Conservation (phyloP, 2,888 invertebrate species). For the Noctuana brunneofusca region DNA sequence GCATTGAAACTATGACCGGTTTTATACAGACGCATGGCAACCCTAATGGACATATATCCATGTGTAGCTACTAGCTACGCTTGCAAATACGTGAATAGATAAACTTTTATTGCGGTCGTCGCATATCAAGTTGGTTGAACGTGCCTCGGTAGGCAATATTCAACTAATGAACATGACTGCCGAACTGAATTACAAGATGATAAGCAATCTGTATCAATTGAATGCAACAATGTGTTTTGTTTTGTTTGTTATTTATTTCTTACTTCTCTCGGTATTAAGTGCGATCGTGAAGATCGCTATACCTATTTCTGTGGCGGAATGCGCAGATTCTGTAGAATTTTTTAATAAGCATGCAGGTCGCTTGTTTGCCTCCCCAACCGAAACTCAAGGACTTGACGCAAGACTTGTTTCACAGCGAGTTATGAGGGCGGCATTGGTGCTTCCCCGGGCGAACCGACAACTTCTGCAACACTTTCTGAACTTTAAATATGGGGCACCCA, state of each 20-base stretch:
- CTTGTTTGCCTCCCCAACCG: too few species aligned
- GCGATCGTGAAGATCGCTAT: too few species aligned
- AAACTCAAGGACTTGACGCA: too few species aligned
- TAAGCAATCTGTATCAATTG: constrained; percentile 1
- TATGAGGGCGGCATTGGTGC: too few species aligned
- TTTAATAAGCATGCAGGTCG: too few species aligned
- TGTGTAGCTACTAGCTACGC: not conserved
- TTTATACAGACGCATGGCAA: not conserved
- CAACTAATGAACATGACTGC: constrained; percentile 12
- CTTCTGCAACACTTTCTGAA: too few species aligned
- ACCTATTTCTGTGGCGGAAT: too few species aligned
- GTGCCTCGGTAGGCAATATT: constrained; percentile 5
- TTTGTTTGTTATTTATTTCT: not conserved
- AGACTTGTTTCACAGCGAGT: too few species aligned
- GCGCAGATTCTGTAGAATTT: too few species aligned
- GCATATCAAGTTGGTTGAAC: constrained; percentile 7
- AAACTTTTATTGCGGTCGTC: constrained; percentile 11
- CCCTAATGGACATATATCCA: not conserved
- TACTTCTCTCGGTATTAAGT: too few species aligned
- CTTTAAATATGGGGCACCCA: too few species aligned
- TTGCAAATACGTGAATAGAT: constrained; percentile 11
- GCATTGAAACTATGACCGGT: not conserved
- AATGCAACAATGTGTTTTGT: not conserved
- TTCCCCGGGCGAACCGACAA: too few species aligned
- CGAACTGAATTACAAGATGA: not conserved